phyloP scores from a whole-genome alignment of 2,113 vertebrate genomes.

The Esox niger region DNA sequence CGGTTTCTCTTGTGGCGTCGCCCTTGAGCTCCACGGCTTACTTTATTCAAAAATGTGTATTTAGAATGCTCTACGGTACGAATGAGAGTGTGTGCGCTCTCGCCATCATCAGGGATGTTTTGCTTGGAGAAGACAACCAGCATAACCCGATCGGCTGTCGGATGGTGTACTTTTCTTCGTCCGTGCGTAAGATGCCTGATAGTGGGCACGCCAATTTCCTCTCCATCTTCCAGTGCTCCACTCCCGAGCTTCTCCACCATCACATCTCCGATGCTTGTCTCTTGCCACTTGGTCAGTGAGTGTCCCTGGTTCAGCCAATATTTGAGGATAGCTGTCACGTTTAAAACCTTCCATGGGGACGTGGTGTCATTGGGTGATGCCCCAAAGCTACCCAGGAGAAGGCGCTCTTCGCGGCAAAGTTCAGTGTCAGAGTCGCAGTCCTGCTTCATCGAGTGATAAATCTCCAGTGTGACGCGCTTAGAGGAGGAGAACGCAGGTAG shows the following conservation, averaged over 20 bases:
- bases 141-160: conserved; percentile 63
- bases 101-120: conserved; percentile 40
- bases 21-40: conserved; percentile 20
- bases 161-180: conserved; percentile 42
- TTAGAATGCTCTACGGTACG: conserved; percentile 80
- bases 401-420: conserved; percentile 54
- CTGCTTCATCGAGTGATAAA: conserved; percentile 73
- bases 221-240: conserved; percentile 24
- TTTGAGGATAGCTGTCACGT: conserved; percentile 75
- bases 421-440: conserved; percentile 28
- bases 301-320: conserved; percentile 70
- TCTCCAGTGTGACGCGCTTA: conserved; percentile 62
- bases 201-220: neutral
- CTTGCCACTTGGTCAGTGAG: neutral
- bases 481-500: conserved; percentile 55
- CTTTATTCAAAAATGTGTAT: conserved; percentile 60
- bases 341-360: conserved; percentile 79
- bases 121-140: conserved; percentile 84
- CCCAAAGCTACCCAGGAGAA: conserved; percentile 75
- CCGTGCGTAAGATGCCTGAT: conserved; percentile 7
- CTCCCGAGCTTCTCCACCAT: conserved; percentile 33
- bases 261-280: conserved; percentile 18
- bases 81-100: conserved; percentile 72
- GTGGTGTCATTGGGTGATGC: conserved; percentile 42
- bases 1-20: conserved; percentile 79